phyloP scores from a whole-genome alignment of 1,140 invertebrate genomes.

The Pristionchus pacificus region DNA sequence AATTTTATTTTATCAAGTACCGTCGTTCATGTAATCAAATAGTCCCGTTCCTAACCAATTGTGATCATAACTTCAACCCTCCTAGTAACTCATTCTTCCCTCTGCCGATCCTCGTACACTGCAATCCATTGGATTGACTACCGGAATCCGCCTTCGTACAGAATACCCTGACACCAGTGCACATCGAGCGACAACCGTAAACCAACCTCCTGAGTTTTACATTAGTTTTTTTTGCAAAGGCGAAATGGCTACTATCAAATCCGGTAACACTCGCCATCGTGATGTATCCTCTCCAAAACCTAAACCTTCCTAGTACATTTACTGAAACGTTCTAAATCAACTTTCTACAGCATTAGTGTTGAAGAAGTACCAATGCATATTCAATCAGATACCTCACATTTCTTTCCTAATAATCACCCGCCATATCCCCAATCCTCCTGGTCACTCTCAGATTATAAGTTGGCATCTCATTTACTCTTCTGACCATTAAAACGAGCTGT shows the following conservation, averaged over 20 bases:
- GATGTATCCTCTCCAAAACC: too few relatives aligned
- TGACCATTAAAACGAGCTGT: slow-evolving; percentile 8
- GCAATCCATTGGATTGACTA: too few relatives aligned
- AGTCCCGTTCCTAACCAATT: background rate
- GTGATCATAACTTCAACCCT: background rate
- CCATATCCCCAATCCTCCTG: slow-evolving; percentile 4
- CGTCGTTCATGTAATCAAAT: background rate
- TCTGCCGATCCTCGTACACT: too few relatives aligned
- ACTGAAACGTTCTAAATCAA: background rate
- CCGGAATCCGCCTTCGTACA: too few relatives aligned
- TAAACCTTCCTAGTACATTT: too few relatives aligned
- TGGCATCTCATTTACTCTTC: background rate
- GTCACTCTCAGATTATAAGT: background rate
- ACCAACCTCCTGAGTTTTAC: too few relatives aligned
- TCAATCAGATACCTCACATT: background rate
- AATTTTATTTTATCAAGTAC: background rate
- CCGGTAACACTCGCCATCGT: too few relatives aligned
- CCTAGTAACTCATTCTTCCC: too few relatives aligned
- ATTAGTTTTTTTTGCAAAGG: too few relatives aligned
- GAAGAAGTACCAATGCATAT: background rate
- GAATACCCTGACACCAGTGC: too few relatives aligned
- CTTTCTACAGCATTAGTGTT: background rate
- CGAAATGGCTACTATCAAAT: too few relatives aligned
- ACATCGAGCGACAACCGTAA: too few relatives aligned
- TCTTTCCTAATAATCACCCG: slow-evolving; percentile 8